A percentile compares a stretch with the other conserved stretches of the same genome.
These are phyloP conservation scores for Helicolenus hilgendorfi DNA, from an alignment of 2,797 vertebrate genomes.

Conservation along the genomic window DNA sequence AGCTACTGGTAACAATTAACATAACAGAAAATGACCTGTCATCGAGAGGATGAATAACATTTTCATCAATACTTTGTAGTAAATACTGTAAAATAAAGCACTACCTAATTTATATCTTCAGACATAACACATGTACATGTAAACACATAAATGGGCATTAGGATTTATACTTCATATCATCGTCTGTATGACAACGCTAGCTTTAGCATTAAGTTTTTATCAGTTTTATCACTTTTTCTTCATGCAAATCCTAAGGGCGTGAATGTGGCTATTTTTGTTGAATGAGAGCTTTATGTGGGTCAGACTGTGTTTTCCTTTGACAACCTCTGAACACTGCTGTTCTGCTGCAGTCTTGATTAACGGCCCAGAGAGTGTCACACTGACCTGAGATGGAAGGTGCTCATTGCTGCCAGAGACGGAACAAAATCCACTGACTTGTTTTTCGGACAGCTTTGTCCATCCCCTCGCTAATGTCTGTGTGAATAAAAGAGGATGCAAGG, in stretches of 20 bases:
- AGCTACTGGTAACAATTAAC: background rate
- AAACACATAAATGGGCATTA: background rate
- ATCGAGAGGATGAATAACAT: background rate
- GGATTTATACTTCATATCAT: background rate
- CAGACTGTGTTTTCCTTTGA: conserved; percentile 75
- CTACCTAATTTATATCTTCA: background rate
- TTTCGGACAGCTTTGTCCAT: background rate
- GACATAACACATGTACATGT: background rate
- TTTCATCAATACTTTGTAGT: background rate
- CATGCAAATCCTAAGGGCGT: conserved; percentile 65
- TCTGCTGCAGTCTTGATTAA: conserved; percentile 78
- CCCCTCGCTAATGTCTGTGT: too few relatives aligned
- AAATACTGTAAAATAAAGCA: background rate
- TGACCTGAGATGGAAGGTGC: conserved; percentile 69
- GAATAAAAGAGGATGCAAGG: too few relatives aligned
- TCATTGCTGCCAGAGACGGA: conserved; percentile 27
- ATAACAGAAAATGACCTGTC: background rate
- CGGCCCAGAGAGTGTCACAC: conserved; percentile 61
- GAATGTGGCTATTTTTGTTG: conserved; percentile 69
- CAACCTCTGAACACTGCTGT: conserved; percentile 56
- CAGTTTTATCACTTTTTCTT: conserved; percentile 57
- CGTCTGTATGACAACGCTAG: background rate
- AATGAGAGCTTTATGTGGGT: conserved; percentile 86
- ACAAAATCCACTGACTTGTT: background rate
- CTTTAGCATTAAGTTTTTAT: conserved; percentile 51